These are phyloP conservation scores for Apogon talboti DNA, from an alignment of 2,797 vertebrate species.

Conservation along the genomic window DNA sequence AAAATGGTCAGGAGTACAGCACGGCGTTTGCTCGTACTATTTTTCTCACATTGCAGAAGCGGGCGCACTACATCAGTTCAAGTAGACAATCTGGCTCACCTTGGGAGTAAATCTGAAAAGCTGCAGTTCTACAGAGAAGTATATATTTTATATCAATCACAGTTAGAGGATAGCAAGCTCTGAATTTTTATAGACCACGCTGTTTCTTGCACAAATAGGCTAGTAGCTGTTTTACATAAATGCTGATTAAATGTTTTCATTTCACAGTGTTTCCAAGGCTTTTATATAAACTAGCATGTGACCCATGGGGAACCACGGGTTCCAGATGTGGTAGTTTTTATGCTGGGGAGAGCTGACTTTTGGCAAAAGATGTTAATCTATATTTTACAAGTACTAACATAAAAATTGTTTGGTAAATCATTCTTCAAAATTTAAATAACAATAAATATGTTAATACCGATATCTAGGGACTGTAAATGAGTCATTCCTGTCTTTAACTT, in stretches of 20 bases:
- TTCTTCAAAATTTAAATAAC: no score
- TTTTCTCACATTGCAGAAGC: constrained; percentile 31
- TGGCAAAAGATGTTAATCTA: no score
- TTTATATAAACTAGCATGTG: no score
- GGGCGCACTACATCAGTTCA: constrained; percentile 35
- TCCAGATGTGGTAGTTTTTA: no score
- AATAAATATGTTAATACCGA: no score
- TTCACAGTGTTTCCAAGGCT: no score
- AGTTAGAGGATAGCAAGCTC: background rate
- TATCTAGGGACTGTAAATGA: no score
- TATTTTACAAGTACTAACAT: no score
- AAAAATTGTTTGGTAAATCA: no score
- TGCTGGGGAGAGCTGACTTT: no score
- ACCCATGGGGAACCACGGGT: no score
- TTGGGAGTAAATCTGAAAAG: constrained; percentile 45
- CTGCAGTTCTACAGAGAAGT: constrained; percentile 36
- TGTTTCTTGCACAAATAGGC: constrained; percentile 1
- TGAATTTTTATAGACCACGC: constrained; percentile 3
- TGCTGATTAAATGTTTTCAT: background rate
- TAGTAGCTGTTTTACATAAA: background rate
- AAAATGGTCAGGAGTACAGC: constrained; percentile 41
- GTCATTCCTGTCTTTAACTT: no score
- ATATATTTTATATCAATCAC: constrained; percentile 28
- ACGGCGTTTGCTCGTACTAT: constrained; percentile 21
- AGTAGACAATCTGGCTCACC: constrained; percentile 45